Conservation (phyloP, 1,140 invertebrate species). For the Lanistes nyassanus region DNA sequence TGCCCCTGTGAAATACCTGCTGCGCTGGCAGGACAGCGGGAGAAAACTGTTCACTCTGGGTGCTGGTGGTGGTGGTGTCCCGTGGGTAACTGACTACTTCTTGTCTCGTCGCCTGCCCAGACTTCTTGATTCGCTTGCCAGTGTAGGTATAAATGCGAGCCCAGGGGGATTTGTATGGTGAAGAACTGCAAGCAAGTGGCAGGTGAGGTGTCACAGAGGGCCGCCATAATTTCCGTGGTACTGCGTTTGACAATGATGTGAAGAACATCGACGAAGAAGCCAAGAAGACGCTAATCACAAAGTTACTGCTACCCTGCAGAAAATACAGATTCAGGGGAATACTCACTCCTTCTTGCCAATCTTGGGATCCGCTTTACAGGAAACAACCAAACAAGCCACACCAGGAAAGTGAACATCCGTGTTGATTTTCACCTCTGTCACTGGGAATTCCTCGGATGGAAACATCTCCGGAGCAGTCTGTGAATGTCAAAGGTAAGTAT, state of each 20-base stretch:
- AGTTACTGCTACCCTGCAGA: no score
- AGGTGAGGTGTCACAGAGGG: no score
- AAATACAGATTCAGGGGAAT: neutral
- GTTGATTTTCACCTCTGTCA: constrained; percentile 59
- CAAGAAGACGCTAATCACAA: neutral
- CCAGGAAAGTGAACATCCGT: constrained; percentile 64
- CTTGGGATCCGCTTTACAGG: constrained; percentile 60
- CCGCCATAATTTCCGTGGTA: no score
- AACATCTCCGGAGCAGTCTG: constrained; percentile 66
- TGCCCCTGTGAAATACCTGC: constrained; percentile 25
- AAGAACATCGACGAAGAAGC: no score
- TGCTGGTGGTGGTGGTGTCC: constrained; percentile 53
- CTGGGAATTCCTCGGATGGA: constrained; percentile 60
- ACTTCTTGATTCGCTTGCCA: constrained; percentile 61
- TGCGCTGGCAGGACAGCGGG: constrained; percentile 62
- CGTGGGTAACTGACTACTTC: constrained; percentile 64
- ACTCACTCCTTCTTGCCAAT: constrained; percentile 65
- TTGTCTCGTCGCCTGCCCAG: constrained; percentile 58
- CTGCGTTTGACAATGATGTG: no score
- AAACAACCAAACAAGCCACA: constrained; percentile 63
- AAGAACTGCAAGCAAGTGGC: constrained; percentile 40
- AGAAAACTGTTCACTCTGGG: constrained; percentile 60
- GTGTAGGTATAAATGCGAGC: constrained; percentile 62
- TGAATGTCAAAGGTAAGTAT: constrained; percentile 9
- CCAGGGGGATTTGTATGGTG: constrained; percentile 63